Evolutionary conservation across 2,888 invertebrate species (phyloP).

Genomic region (Tuta absoluta): DNA sequence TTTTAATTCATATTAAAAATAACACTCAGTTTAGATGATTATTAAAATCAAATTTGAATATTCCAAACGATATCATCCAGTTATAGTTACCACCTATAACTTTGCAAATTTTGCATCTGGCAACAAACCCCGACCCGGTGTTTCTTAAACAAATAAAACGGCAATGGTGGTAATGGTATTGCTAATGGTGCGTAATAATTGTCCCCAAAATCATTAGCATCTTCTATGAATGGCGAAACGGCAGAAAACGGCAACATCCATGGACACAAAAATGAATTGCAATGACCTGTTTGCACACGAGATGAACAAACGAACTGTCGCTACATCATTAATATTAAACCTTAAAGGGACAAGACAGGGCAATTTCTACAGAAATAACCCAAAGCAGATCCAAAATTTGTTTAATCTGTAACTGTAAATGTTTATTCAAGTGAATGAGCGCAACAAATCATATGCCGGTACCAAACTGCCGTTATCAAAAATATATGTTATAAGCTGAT

Average conservation of each 20-base stretch:
- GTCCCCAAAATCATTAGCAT: conserved; percentile 64
- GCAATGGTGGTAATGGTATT: conserved; percentile 70
- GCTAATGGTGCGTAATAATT: conserved; percentile 73
- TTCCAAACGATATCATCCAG: no score
- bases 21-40: no score
- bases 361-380: background rate
- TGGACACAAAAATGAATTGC: conserved; percentile 41
- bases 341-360: conserved; percentile 12
- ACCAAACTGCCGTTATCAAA: background rate
- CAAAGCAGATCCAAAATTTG: background rate
- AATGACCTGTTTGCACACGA: conserved; percentile 68
- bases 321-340: conserved; percentile 64
- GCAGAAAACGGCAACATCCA: background rate
- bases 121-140: conserved; percentile 39
- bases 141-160: conserved; percentile 59
- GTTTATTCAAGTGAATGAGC: background rate
- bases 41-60: no score
- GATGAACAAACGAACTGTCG: conserved; percentile 66
- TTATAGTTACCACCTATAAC: no score
- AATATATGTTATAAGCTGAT: no score
- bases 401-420: background rate
- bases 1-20: no score
- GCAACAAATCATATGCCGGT: background rate
- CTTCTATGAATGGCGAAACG: background rate
- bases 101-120: conserved; percentile 13